Evolutionary conservation across 2,888 invertebrate genomes (phyloP).

Genomic region (Thymelicus lineola): DNA sequence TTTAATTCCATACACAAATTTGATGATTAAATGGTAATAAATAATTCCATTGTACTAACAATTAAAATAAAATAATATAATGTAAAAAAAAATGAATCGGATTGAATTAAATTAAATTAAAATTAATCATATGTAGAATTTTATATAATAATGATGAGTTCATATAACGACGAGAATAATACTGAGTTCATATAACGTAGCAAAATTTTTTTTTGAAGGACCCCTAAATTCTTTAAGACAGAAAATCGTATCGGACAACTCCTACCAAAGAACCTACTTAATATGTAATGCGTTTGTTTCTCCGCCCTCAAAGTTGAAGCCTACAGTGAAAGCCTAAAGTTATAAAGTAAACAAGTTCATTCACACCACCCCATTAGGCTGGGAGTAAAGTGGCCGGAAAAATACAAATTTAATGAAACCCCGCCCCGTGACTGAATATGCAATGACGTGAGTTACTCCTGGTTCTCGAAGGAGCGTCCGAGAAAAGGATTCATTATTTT

Average conservation of each 20-base stretch:
- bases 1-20: no score
- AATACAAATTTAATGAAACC: slow-evolving; percentile 46
- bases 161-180: no score
- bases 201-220: background rate
- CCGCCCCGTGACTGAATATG: slow-evolving; percentile 27
- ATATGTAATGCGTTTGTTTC: slow-evolving; percentile 24
- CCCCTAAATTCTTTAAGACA: background rate
- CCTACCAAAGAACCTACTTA: slow-evolving; percentile 12
- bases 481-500: background rate
- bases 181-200: no score
- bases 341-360: slow-evolving; percentile 33
- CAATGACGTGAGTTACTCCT: slow-evolving; percentile 21
- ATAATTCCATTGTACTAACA: no score
- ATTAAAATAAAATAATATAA: no score
- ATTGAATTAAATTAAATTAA: no score
- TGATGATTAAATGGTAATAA: no score
- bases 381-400: slow-evolving; percentile 41
- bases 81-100: no score
- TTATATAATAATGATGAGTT: no score
- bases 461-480: slow-evolving; percentile 5
- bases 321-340: slow-evolving; percentile 34
- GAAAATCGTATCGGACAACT: background rate
- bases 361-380: slow-evolving; percentile 35
- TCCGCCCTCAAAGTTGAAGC: slow-evolving; percentile 18
- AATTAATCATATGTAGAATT: no score